Percentiles rank a stretch among this genome's conserved stretches.
phyloP scores from a whole-genome alignment of 2,113 vertebrate genomes.

The Boleophthalmus pectinirostris region DNA sequence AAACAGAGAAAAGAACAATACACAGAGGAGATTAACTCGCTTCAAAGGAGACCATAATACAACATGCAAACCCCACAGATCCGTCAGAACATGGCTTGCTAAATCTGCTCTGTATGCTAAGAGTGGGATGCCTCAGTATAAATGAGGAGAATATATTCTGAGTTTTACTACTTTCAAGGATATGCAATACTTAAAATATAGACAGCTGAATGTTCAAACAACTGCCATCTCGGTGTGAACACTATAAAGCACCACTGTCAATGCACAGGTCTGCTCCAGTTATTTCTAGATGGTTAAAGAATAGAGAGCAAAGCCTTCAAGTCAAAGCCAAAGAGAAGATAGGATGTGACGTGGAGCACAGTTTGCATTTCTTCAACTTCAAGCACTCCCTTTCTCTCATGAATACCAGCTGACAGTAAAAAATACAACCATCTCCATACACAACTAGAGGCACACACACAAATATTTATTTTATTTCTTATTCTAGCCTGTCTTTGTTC shows the following conservation, averaged over 20 bases:
- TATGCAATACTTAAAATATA: constrained; percentile 19
- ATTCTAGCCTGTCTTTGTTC: constrained; percentile 32
- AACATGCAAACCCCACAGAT: constrained; percentile 9
- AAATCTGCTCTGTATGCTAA: constrained; percentile 14
- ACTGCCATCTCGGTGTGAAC: constrained; percentile 13
- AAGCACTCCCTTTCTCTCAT: constrained; percentile 55
- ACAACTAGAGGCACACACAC: constrained; percentile 4
- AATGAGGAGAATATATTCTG: constrained; percentile 48
- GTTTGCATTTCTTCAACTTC: constrained; percentile 66
- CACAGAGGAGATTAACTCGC: not conserved
- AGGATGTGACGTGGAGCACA: constrained; percentile 56
- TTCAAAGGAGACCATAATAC: not conserved
- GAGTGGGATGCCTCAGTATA: constrained; percentile 29
- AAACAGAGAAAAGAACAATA: constrained; percentile 9
- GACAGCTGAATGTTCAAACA: constrained; percentile 45
- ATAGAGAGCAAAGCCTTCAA: constrained; percentile 45
- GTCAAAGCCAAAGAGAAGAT: constrained; percentile 56
- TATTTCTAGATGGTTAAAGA: constrained; percentile 63
- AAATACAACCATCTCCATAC: constrained; percentile 39
- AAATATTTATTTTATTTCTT: constrained; percentile 11
- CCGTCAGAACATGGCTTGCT: constrained; percentile 4
- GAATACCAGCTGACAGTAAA: constrained; percentile 41
- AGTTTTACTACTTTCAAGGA: constrained; percentile 22
- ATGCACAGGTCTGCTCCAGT: constrained; percentile 50
- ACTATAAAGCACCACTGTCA: constrained; percentile 49